These are phyloP conservation scores for Griposia aprilina DNA, from an alignment of 2,888 invertebrate species.

Conservation along the genomic window DNA sequence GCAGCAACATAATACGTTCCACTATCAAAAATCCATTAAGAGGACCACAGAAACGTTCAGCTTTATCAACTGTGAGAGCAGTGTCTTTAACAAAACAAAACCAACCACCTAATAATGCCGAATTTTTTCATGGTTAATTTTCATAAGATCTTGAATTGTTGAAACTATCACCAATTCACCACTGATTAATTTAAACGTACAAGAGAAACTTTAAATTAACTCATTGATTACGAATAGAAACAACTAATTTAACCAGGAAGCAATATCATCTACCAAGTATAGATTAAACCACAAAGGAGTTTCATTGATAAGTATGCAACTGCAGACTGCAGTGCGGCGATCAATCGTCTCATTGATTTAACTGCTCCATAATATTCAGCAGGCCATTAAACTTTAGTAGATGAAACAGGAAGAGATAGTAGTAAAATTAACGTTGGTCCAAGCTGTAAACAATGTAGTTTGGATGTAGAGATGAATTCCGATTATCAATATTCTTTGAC, in stretches of 20 bases:
- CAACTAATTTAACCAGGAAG: conserved; percentile 8
- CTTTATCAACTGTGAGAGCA: neutral
- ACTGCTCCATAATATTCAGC: conserved; percentile 53
- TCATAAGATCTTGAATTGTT: neutral
- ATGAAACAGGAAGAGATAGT: conserved; percentile 49
- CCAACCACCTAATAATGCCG: neutral
- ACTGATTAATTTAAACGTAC: neutral
- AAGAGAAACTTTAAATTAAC: neutral
- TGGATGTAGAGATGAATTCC: neutral
- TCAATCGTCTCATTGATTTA: conserved; percentile 63
- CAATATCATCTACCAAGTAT: conserved; percentile 25
- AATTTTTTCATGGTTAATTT: neutral
- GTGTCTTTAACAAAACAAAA: neutral
- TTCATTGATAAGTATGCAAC: conserved; percentile 47
- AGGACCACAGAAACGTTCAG: neutral
- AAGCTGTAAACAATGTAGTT: neutral
- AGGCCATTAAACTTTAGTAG: conserved; percentile 40
- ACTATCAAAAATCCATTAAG: neutral
- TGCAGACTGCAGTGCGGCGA: conserved; percentile 46
- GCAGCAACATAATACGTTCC: neutral
- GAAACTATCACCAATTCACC: neutral
- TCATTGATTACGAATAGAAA: neutral
- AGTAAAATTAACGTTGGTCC: conserved; percentile 16
- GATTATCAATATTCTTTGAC: neutral
- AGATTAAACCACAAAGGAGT: conserved; percentile 43